phyloP scores from a whole-genome alignment of 2,888 invertebrate species.

The Microctonus hyperodae region DNA sequence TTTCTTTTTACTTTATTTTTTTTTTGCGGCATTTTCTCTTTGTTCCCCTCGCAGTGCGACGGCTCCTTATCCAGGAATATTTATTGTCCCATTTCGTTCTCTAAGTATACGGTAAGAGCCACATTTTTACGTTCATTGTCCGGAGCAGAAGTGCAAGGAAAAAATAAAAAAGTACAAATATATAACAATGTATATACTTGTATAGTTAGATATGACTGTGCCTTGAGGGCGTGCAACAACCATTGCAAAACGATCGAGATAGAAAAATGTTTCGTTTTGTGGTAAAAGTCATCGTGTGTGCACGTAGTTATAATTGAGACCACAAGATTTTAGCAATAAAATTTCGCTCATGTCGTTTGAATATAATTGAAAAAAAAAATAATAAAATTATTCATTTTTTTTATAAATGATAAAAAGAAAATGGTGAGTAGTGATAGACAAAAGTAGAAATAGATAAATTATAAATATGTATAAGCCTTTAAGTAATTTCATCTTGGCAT shows the following conservation, averaged over 20 bases:
- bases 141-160: constrained; percentile 33
- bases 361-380: not conserved
- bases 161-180: constrained; percentile 28
- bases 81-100: constrained; percentile 52
- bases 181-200: constrained; percentile 11
- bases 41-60: constrained; percentile 19
- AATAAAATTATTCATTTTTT: not conserved
- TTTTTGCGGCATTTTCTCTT: constrained; percentile 12
- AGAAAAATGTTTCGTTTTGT: constrained; percentile 7
- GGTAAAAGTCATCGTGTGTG: constrained; percentile 1
- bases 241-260: constrained; percentile 20
- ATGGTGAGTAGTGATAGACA: not conserved
- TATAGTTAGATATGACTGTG: not conserved
- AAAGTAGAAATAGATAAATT: too few species aligned
- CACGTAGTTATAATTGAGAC: constrained; percentile 22
- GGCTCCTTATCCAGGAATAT: constrained; percentile 44
- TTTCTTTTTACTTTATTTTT: constrained; percentile 14
- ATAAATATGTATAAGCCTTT: too few species aligned
- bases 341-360: constrained; percentile 1
- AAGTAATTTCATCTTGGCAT: not conserved
- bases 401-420: not conserved
- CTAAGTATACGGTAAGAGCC: constrained; percentile 50
- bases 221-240: not conserved
- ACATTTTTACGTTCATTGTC: constrained; percentile 47
- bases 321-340: constrained; percentile 18